Evolutionary conservation across 2,888 invertebrate genomes (phyloP).

Genomic region (Erebia aethiops): DNA sequence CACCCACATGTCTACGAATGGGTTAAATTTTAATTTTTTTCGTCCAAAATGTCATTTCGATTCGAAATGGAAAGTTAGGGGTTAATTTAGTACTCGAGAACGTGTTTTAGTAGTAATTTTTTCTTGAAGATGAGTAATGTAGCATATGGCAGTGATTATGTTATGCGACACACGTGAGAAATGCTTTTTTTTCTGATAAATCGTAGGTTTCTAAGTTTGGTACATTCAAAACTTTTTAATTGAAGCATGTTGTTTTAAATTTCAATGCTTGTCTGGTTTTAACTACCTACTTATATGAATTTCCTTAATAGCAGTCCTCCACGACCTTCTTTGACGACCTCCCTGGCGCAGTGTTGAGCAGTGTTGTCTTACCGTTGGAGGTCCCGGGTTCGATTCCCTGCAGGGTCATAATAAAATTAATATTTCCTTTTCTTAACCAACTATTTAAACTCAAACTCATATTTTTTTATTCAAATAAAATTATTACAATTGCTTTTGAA

Average conservation of each 20-base stretch:
- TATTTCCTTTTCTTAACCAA: too few species aligned
- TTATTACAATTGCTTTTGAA: too few species aligned
- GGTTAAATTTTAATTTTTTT: conserved; percentile 66
- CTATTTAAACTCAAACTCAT: too few species aligned
- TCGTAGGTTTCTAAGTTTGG: conserved; percentile 34
- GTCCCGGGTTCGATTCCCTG: too few species aligned
- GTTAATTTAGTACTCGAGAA: conserved; percentile 72
- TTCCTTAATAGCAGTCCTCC: too few species aligned
- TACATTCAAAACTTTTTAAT: conserved; percentile 13
- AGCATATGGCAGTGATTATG: conserved; percentile 70
- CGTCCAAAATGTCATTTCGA: conserved; percentile 58
- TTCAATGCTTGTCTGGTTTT: background rate
- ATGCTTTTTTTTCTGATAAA: conserved; percentile 50
- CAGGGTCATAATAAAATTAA: too few species aligned
- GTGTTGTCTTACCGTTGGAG: too few species aligned
- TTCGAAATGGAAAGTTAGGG: conserved; percentile 76
- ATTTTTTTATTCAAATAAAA: too few species aligned
- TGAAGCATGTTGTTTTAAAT: conserved; percentile 3
- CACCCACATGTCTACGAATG: conserved; percentile 70
- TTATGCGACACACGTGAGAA: conserved; percentile 72
- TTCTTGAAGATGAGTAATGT: conserved; percentile 72
- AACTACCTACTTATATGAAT: background rate
- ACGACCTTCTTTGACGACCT: too few species aligned
- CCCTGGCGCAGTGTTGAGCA: too few species aligned
- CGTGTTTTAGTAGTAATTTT: conserved; percentile 55